A percentile compares a stretch with the other conserved stretches of the same genome.
Evolutionary conservation across 2,113 vertebrate species (phyloP).

Genomic region (Eubucco bourcierii): DNA sequence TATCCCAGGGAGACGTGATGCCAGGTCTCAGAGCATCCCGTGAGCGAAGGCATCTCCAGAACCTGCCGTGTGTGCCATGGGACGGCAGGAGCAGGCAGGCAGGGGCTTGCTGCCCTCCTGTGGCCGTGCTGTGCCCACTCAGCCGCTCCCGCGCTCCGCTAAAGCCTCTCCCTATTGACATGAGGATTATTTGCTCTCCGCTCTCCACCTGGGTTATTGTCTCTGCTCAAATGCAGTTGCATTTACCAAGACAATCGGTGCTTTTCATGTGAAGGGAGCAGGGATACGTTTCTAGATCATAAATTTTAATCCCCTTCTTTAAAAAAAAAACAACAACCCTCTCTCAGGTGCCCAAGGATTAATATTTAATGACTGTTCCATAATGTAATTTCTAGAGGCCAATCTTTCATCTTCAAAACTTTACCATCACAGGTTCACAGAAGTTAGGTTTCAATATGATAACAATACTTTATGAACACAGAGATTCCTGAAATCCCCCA

Average conservation of each 20-base stretch:
- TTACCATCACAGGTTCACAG: constrained; percentile 2
- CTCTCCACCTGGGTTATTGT: background rate
- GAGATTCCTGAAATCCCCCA: background rate
- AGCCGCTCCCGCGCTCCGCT: accelerated
- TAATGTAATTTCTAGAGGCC: constrained; percentile 34
- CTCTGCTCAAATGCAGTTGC: background rate
- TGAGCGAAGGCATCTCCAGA: background rate
- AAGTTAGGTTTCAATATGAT: background rate
- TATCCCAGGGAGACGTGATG: too few species aligned
- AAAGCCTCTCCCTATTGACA: accelerated
- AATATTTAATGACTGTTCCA: constrained; percentile 55
- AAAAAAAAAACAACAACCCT: background rate
- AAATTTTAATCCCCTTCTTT: constrained; percentile 37
- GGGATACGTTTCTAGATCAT: background rate
- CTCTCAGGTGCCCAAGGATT: constrained; percentile 25
- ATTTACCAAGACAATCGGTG: background rate
- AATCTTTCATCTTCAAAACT: constrained; percentile 53
- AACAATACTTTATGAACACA: background rate
- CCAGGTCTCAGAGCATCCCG: background rate
- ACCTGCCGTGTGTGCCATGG: accelerated
- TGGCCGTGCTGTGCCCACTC: background rate
- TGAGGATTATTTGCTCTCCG: accelerated
- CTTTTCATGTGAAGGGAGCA: background rate
- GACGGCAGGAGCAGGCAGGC: background rate
- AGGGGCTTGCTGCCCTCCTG: constrained; percentile 40